Evolutionary conservation across 1,140 invertebrate genomes (phyloP), one percentile per base, ranked within the genome.

Genomic region (Diorhabda sublineata): DNA sequence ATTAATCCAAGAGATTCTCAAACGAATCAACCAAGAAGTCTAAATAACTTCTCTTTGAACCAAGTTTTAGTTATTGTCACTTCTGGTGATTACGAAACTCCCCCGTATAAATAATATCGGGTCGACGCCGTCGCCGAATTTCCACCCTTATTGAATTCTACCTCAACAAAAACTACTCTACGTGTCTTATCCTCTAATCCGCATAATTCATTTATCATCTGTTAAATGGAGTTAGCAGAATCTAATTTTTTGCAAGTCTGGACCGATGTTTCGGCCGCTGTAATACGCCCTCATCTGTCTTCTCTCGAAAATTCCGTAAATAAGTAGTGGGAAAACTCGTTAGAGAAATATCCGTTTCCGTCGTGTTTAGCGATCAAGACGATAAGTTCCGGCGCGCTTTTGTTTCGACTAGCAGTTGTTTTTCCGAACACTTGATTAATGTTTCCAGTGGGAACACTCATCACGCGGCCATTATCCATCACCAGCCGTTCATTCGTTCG

Each of bases 401-500:
- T 56, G 45, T 64, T 64, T 64, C 63, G 7, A 56, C 63, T 52
- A 64, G 43, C 45, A 56, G 63, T 64, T 64, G 63, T 64, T 64
- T 64, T 64, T 57, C 41, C 45, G 63, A 52, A 56, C 11, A 41
- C 45, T 57, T 64, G 63, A 64, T 64, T 64, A 45, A 64, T 64
- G 63, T 42, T 64, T 64, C 63, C 63, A 64, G 26, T 56, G 63
- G 63, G 63, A 64, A 64, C 63, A 64, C 63, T 64, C 63, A 64
- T 64, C 47, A 52, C 47, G 26, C 26, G 47, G 47, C 47, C n/a
- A 52, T 52, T 52, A 52, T 52, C 47, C 63, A 64, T 52, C 43
- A 56, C 45, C 52, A 56, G 52, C 63, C 47, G 47, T 52, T 52
- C 26, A 1, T 26, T 26, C 26, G 0, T 26, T 26, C 26, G 26